Base-by-base conservation (phyloP, 2,797 vertebrate genomes). In the Eurystomus glaucurus region DNA sequence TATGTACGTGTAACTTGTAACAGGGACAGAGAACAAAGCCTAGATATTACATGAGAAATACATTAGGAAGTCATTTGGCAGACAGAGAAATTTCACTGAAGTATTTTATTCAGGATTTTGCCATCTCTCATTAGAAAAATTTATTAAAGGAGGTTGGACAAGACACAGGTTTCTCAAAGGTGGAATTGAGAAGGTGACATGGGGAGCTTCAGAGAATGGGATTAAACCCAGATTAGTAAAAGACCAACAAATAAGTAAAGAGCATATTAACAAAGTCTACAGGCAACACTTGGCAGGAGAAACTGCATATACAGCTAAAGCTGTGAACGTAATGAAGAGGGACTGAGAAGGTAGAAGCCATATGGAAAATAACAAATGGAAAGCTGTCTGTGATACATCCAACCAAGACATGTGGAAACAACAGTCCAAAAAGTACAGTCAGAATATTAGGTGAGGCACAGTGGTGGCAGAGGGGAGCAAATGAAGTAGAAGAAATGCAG, bases 401-500 rank as follows among this genome's bases (percentile, higher is more conserved):
- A 74, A 5, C 15, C 10, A 72, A 5, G 29, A 45, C 14, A 19
- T 28, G 31, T 90, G 58, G 46, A 35, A 60, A 93, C 57, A 92
- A 85, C 12, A 65, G 61, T 41, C 29, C 4, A 48, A 70, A 39
- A 8, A 68, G 5, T 83, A 33, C 10, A 45, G n/a, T 64, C 21
- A 23, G 37, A 17, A 75, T 68, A 50, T 65, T 72, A 62, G 35
- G 15, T 50, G 54, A 70, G 18, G 52, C 14, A 23, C 31, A 26
- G 35, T 51, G 52, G 23, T 58, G 57, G 39, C 46, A 77, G 43
- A 77, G 72, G 83, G 66, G 76, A 90, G 50, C 65, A 75, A 91
- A 60, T 80, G 80, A 89, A 91, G 70, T 79, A 62, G 79, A 86
- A 92, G 81, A 74, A 87, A 94, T 54, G 50, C 37, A 54, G 77